Conservation (phyloP, 2,888 invertebrate genomes). For the Dione vanillae region DNA sequence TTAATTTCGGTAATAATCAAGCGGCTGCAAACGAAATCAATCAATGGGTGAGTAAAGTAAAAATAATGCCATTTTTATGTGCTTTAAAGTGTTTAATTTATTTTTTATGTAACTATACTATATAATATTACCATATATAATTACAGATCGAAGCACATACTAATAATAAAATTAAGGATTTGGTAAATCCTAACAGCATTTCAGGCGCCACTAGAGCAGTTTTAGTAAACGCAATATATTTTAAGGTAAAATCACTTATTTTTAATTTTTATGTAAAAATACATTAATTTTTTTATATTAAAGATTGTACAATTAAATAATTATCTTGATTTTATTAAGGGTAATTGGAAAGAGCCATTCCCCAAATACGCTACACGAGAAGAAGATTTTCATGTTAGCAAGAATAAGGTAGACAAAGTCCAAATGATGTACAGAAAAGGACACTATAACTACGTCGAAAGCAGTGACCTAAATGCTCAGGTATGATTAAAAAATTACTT, state of each 20-base stretch:
- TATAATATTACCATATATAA: not conserved
- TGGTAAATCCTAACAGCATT: slow-evolving; percentile 85
- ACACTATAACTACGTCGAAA: slow-evolving; percentile 69
- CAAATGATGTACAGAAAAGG: slow-evolving; percentile 87
- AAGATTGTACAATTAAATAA: not conserved
- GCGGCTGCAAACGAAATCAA: slow-evolving; percentile 87
- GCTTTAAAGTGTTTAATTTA: no score
- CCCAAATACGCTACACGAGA: slow-evolving; percentile 77
- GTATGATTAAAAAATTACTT: no score
- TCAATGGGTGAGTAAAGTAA: slow-evolving; percentile 89
- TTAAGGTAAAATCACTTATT: slow-evolving; percentile 84
- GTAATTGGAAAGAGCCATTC: slow-evolving; percentile 88
- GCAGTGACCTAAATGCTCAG: no score
- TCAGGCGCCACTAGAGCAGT: slow-evolving; percentile 84
- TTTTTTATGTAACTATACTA: no score
- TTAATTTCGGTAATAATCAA: slow-evolving; percentile 83
- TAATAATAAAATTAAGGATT: slow-evolving; percentile 71
- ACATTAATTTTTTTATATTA: not conserved
- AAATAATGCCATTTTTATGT: no score
- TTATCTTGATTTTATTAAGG: slow-evolving; percentile 59
- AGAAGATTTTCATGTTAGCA: slow-evolving; percentile 86
- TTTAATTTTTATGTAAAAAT: no score
- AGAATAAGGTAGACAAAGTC: slow-evolving; percentile 82
- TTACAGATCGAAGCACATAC: slow-evolving; percentile 74
- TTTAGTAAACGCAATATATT: slow-evolving; percentile 93